Base-by-base conservation (phyloP, 2,113 vertebrate species). In the Toxotes jaculatrix region DNA sequence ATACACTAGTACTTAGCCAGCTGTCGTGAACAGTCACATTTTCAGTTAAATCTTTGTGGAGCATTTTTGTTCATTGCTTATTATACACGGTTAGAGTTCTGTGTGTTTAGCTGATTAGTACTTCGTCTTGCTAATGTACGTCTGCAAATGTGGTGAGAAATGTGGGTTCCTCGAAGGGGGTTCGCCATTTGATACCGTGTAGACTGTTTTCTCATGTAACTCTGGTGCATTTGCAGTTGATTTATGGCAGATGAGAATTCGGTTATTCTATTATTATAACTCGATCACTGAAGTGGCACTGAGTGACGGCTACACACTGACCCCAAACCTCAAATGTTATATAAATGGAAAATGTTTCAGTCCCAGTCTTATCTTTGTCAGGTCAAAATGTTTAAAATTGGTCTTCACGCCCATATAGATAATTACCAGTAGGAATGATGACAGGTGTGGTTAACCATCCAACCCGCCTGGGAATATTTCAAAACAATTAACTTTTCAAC, bases 401-500 rank as follows among this genome's bases (percentile, higher is more conserved):
- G 47, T 23, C 19, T 23, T 53, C 51, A 10, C 27, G 4, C 12
- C 6, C 42, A 34, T 34, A 8, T 19, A 57, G 14, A 31, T 31
- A 31, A 57, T 31, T 23, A 57, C 55, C 27, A 57, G 55, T 1
- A 57, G 23, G 12, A 14, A 31, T 31, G 55, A 57, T 57, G 23
- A 57, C 55, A 56, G 53, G 11, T 55, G 49, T 69, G 67, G 67
- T 56, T 56, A 42, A 69, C 32, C 21, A 11, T 27, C 53, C 53
- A 27, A 56, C n/a, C 53, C 3, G 8, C 17, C 5, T 19, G 36
- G 10, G 34, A n/a, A 49, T 31, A 51, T 51, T 12, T 53, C 47
- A 14, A 53, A 38, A 55, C 19, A 16, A 16, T 23, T 9, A 36
- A 38, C 11, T n/a, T 34, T 7, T 53, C 13, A 38, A 16, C 6